Evolutionary conservation across 2,888 invertebrate genomes (phyloP).

Genomic region (Dastarcus helophoroides): DNA sequence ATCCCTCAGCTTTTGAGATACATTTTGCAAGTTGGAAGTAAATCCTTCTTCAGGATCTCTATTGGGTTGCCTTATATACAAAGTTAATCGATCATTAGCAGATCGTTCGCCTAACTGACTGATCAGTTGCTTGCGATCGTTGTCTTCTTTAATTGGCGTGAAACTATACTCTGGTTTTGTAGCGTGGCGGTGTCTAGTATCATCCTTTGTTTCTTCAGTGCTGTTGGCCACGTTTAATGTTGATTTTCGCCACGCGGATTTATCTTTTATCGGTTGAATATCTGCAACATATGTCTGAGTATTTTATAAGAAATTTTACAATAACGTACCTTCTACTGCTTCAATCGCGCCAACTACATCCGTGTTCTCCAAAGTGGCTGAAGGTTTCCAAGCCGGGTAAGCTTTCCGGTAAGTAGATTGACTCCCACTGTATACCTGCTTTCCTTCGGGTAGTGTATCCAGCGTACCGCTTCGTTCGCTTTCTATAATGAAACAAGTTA

Average conservation of each 20-base stretch:
- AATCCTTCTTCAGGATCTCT: constrained; percentile 10
- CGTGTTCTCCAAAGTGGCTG: constrained; percentile 63
- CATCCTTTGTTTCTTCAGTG: constrained; percentile 55
- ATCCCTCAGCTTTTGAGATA: constrained; percentile 15
- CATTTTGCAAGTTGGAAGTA: constrained; percentile 11
- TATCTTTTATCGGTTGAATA: constrained; percentile 64
- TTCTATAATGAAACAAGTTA: constrained; percentile 49
- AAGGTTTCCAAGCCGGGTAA: constrained; percentile 71
- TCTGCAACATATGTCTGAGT: too few species aligned
- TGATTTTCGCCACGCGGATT: constrained; percentile 66
- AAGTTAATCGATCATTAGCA: constrained; percentile 44
- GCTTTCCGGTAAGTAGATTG: constrained; percentile 47
- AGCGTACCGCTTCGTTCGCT: constrained; percentile 64
- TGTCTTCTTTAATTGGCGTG: constrained; percentile 43
- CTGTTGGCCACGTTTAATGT: constrained; percentile 50
- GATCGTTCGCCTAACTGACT: constrained; percentile 41
- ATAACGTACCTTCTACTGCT: constrained; percentile 63
- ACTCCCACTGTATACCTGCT: constrained; percentile 39
- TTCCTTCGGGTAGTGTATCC: constrained; percentile 66
- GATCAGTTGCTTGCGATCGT: constrained; percentile 42
- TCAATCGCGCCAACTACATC: constrained; percentile 79
- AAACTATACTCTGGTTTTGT: constrained; percentile 13
- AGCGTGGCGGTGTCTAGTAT: constrained; percentile 45
- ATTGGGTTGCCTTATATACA: constrained; percentile 45
- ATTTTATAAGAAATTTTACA: constrained; percentile 1